Conservation (phyloP, 1,140 invertebrate species). For the Aphelenchoides besseyi region DNA sequence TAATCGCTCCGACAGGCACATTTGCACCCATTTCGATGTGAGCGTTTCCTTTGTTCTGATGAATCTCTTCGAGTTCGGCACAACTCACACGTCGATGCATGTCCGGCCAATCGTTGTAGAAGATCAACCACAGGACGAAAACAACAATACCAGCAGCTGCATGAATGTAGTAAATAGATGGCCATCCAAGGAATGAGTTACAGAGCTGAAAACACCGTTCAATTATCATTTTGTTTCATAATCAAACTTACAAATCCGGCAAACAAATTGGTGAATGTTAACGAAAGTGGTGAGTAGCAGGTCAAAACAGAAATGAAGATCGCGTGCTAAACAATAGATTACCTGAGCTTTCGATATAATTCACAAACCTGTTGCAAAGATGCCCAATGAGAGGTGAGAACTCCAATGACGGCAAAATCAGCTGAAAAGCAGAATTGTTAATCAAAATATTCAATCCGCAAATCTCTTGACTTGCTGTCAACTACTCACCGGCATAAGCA, state of each 20-base stretch:
- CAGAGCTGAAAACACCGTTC: conserved; percentile 4
- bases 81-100: conserved; percentile 22
- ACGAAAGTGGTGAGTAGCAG: conserved; percentile 26
- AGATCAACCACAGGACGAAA: conserved; percentile 36
- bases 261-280: conserved; percentile 17
- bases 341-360: no score
- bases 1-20: conserved; percentile 38
- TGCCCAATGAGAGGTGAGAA: conserved; percentile 23
- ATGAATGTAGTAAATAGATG: conserved; percentile 40
- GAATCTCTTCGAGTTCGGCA: conserved; percentile 38
- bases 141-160: conserved; percentile 31
- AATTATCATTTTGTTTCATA: background rate
- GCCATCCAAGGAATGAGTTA: conserved; percentile 40
- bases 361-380: conserved; percentile 29
- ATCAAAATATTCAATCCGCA: background rate
- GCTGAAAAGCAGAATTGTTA: no score
- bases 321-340: no score
- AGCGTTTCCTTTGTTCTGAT: conserved; percentile 34
- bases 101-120: conserved; percentile 44
- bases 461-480: no score
- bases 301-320: conserved; percentile 25
- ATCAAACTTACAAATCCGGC: conserved; percentile 23
- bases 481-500: conserved; percentile 24
- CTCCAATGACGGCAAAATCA: conserved; percentile 30
- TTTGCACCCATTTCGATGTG: conserved; percentile 31